Base-by-base conservation (phyloP, 1,140 invertebrate species). In the Cataglyphis hispanica region DNA sequence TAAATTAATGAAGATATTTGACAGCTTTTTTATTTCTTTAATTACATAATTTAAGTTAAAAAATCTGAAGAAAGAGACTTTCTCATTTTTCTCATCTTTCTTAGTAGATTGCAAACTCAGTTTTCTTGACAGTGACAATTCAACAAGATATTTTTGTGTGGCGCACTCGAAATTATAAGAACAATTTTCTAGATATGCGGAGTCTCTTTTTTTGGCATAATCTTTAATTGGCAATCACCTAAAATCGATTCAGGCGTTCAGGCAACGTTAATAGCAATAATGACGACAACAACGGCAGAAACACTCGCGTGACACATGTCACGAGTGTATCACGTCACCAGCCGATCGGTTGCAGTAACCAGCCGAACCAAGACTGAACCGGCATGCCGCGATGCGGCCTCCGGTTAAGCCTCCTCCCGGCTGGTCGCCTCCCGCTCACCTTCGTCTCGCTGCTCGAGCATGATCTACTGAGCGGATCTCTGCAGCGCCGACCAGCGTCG, bases 361-460 rank as follows among this genome's bases (percentile, higher is more conserved):
- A 90, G 92, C 87, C 92, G 84, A 90, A 91, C 91, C 92, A 91
- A 93, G 93, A 95, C 93, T 94, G 91, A 90, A 91, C 67, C 70
- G 56, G 53, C 72, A 89, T 78, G 80, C 64, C 78, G 72, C 70
- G 66, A 61, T n/a, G 86, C 80, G 84, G 70, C 34, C 11, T 46
- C 69, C 85, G 72, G 77, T n/a, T 50, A 50, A 50, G 22, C 40
- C 22, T 16, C 70, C 31, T 67, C 72, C 66, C 66, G 78, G 63
- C 76, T n/a, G 43, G 77, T 37, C n/a, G 37, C 78, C 78, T 83
- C 67, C 78, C 78, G 78, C 78, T 83, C 53, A 83, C 78, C 64
- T 61, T 83, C 66, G 66, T 81, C 64, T 53, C 66, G 53, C 53
- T 69, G 11, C 13, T 40, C 87, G 75, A 75, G 10, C 27, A n/a